phyloP scores from a whole-genome alignment of 2,888 invertebrate genomes.

The Tanypteryx hageni region DNA sequence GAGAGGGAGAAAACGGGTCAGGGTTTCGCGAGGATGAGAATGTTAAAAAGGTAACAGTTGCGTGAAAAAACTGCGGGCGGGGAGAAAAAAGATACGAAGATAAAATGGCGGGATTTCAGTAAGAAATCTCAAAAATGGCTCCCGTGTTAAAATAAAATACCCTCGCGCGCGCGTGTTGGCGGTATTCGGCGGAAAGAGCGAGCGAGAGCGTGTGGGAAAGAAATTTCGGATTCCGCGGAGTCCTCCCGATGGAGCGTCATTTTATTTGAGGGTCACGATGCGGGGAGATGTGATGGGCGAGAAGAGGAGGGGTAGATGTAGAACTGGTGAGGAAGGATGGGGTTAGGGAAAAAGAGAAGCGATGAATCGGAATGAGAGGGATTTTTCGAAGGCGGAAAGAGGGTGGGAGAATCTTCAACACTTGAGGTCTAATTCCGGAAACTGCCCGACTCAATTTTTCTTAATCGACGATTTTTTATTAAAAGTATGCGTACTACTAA shows the following conservation, averaged over 20 bases:
- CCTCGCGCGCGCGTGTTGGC: neutral
- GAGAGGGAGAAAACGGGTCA: neutral
- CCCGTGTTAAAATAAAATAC: neutral
- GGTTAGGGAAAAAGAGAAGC: too few relatives aligned
- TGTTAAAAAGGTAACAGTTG: constrained; percentile 27
- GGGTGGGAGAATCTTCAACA: too few relatives aligned
- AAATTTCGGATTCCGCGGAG: constrained; percentile 18
- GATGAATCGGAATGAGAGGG: too few relatives aligned
- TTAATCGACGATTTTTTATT: too few relatives aligned
- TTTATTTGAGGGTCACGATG: neutral
- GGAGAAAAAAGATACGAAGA: too few relatives aligned
- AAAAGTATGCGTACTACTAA: too few relatives aligned
- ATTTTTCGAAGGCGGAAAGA: too few relatives aligned
- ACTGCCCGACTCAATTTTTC: too few relatives aligned
- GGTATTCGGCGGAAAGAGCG: neutral
- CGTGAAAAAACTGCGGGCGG: neutral
- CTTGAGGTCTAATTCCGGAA: too few relatives aligned
- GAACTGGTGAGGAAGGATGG: too few relatives aligned
- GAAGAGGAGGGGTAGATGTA: too few relatives aligned
- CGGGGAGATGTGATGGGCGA: too few relatives aligned
- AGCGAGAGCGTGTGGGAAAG: neutral
- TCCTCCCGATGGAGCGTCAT: neutral
- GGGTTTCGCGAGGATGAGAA: constrained; percentile 33
- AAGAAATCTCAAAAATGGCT: constrained; percentile 25
- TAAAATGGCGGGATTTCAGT: neutral